Evolutionary conservation across 2,113 vertebrate species (phyloP).

Genomic region (Bambusicola thoracicus): DNA sequence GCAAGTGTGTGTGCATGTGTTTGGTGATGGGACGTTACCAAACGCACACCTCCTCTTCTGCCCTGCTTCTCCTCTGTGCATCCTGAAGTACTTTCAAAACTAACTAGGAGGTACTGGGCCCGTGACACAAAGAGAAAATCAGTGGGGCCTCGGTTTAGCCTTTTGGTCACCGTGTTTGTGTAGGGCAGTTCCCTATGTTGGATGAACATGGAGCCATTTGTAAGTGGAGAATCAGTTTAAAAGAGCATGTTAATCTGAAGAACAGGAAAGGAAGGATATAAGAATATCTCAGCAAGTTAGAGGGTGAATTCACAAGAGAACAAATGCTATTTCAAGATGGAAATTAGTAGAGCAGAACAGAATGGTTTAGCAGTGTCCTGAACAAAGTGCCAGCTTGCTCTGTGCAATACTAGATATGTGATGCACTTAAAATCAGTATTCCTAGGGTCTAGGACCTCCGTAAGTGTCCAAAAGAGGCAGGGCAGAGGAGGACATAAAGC

Average conservation of each 20-base stretch:
- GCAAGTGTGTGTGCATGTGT: not conserved
- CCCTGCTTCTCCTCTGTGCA: not conserved
- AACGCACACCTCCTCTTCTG: not conserved
- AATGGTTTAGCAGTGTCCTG: not conserved
- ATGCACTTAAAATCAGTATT: not conserved
- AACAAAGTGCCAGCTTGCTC: not conserved
- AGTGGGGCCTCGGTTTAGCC: not conserved
- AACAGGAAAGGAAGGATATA: not conserved
- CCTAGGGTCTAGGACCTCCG: not conserved
- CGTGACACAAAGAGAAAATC: not conserved
- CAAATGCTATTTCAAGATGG: not conserved
- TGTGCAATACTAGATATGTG: not conserved
- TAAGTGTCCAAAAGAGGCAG: not conserved
- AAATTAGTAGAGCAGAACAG: not conserved
- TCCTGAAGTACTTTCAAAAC: not conserved
- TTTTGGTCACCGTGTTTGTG: not conserved
- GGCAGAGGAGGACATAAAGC: not conserved
- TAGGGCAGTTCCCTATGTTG: not conserved
- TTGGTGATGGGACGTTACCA: not conserved
- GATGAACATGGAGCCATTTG: not conserved
- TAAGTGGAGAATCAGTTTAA: not conserved
- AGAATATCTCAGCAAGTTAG: not conserved
- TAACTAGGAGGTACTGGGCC: not conserved
- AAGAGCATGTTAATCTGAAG: not conserved
- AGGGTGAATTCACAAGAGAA: not conserved